phyloP scores from a whole-genome alignment of 1,140 invertebrate genomes.

The Leptopilina clavipes region DNA sequence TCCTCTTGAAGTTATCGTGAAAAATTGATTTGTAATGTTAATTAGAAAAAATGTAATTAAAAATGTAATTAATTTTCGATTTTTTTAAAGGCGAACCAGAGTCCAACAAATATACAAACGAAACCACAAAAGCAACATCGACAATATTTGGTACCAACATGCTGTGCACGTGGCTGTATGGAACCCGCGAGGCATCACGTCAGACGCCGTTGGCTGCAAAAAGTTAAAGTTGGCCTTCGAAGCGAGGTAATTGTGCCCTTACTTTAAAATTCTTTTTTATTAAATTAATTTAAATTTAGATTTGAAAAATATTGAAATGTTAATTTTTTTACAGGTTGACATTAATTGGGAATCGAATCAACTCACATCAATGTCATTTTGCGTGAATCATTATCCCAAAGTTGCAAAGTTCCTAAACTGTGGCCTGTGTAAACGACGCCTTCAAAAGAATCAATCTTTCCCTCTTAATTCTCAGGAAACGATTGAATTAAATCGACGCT shows the following conservation, averaged over 20 bases:
- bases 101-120: constrained; percentile 69
- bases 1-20: no score
- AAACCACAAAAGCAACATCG: constrained; percentile 70
- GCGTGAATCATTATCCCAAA: constrained; percentile 72
- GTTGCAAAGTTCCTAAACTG: constrained; percentile 84
- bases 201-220: constrained; percentile 85
- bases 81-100: constrained; percentile 65
- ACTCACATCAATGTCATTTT: constrained; percentile 74
- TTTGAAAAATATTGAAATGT: no score
- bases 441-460: constrained; percentile 84
- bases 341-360: constrained; percentile 72
- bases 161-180: constrained; percentile 74
- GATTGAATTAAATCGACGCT: constrained; percentile 80
- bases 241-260: constrained; percentile 77
- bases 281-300: no score
- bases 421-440: constrained; percentile 82
- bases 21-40: no score
- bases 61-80: constrained; percentile 6
- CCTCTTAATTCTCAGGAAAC: constrained; percentile 78
- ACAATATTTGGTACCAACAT: constrained; percentile 70
- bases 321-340: constrained; percentile 58
- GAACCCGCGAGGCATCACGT: constrained; percentile 81
- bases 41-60: no score
- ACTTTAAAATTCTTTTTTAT: background rate
- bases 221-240: constrained; percentile 81